phyloP scores from a whole-genome alignment of 2,888 invertebrate species.

The Alloplasta piceator region DNA sequence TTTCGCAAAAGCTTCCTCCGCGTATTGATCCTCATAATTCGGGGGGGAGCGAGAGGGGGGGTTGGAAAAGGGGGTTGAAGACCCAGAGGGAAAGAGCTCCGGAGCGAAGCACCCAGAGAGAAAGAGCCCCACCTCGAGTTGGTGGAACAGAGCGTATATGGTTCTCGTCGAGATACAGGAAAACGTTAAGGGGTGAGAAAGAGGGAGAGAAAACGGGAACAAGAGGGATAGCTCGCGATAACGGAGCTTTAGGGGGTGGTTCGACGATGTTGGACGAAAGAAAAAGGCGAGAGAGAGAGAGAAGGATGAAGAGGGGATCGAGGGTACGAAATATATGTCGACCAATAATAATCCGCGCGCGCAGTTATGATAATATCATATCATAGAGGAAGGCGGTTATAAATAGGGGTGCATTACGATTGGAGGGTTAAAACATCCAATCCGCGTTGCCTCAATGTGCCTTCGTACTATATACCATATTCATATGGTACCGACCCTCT shows the following conservation, averaged over 20 bases:
- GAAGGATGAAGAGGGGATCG: constrained; percentile 61
- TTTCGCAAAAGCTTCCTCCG: constrained; percentile 79
- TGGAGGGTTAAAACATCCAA: constrained; percentile 78
- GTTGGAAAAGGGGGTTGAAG: constrained; percentile 8
- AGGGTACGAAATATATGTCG: constrained; percentile 73
- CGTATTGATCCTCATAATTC: constrained; percentile 83
- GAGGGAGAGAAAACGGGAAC: constrained; percentile 59
- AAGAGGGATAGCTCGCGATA: constrained; percentile 44
- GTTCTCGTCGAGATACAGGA: constrained; percentile 43
- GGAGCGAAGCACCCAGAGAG: constrained; percentile 22
- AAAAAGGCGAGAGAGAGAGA: constrained; percentile 72
- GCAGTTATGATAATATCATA: constrained; percentile 83
- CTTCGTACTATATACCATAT: constrained; percentile 51
- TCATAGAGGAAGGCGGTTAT: constrained; percentile 78
- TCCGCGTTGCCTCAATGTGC: constrained; percentile 62
- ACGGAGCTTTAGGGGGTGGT: constrained; percentile 5
- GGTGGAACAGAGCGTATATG: constrained; percentile 58
- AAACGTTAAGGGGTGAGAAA: constrained; percentile 54
- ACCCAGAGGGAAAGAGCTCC: constrained; percentile 54
- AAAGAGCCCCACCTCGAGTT: constrained; percentile 61
- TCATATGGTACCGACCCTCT: constrained; percentile 64
- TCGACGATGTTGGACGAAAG: constrained; percentile 70
- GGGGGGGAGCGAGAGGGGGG: constrained; percentile 74
- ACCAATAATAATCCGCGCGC: constrained; percentile 82
- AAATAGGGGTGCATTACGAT: constrained; percentile 77